Evolutionary conservation across 2,888 invertebrate genomes (phyloP), one percentile per base, ranked within the genome.

Genomic region (Lysandra coridon): DNA sequence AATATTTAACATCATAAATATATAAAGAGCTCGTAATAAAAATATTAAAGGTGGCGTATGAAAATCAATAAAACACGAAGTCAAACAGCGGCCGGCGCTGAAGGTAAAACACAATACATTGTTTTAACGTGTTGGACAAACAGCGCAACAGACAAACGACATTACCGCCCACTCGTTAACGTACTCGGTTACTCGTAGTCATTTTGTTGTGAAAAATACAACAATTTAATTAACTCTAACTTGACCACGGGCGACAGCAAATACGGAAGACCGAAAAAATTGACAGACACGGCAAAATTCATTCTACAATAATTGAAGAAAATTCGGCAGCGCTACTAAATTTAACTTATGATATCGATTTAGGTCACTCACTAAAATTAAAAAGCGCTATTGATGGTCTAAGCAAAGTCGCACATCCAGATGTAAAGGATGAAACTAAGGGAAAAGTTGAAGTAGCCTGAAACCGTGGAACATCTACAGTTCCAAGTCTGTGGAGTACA

Each of bases 191-290:
- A 87, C 87, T 86, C 87, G 87, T 85, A 86, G 88, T 89, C 86
- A 89, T 92, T 92, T 90, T 88, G 89, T 88, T 89, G 88, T 87
- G 87, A 92, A 93, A 93, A 93, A 93, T 91, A 91, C 90, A 91
- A 91, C 91, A 93, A 92, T 92, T 93, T 93, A 92, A 94, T 94
- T 94, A 92, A 88, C 91, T 88, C 90, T 87, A 92, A 93, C 91
- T 92, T 91, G 87, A 90, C 91, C 90, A 87, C 88, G 83, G 87
- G 87, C 84, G 85, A 83, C 84, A 82, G 86, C 89, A 89, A 90
- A 91, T 90, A 90, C 87, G 87, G 86, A 90, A 90, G 87, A 86
- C 89, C 89, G 90, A 90, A 92, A 14, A 17, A 37, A 37, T 14
- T 64, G 5, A 69, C 69, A 37, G 69, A 69, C 17, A 5, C 14